These are phyloP conservation scores for Reinhardtius hippoglossoides DNA, from an alignment of 2,113 vertebrate genomes.

Conservation along the genomic window DNA sequence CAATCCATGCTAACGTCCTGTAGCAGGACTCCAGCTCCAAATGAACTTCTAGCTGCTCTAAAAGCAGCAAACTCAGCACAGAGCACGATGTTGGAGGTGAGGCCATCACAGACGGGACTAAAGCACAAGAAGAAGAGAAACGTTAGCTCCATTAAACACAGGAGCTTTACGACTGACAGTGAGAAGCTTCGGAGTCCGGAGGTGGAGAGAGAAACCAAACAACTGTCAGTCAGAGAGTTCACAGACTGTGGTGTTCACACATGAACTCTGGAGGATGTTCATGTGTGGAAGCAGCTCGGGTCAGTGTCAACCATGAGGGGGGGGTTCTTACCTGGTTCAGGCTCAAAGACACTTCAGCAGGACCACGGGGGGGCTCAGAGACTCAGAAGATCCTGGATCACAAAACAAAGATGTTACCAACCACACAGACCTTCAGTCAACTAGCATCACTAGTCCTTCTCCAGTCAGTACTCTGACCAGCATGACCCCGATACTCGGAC, in stretches of 20 bases:
- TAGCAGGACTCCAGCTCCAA: neutral
- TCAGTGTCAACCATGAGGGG: no score
- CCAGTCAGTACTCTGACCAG: no score
- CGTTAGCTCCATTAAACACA: neutral
- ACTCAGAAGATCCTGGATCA: conserved; percentile 24
- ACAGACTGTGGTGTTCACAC: no score
- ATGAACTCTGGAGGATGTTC: no score
- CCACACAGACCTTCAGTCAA: no score
- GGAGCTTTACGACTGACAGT: neutral
- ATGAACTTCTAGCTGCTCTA: neutral
- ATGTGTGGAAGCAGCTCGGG: no score
- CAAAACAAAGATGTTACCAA: neutral
- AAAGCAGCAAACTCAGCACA: neutral
- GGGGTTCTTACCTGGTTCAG: conserved; percentile 25
- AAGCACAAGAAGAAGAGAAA: no score
- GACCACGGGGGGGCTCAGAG: neutral
- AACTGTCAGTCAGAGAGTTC: neutral
- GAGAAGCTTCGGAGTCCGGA: neutral
- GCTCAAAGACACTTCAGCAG: conserved; percentile 29
- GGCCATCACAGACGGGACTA: no score
- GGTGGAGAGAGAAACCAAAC: conserved; percentile 9
- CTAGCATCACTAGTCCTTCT: no score
- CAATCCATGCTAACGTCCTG: neutral
- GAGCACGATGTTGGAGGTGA: no score
- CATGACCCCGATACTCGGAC: no score